These are phyloP conservation scores for Erebia aethiops DNA, from an alignment of 2,888 invertebrate genomes.

Conservation along the genomic window DNA sequence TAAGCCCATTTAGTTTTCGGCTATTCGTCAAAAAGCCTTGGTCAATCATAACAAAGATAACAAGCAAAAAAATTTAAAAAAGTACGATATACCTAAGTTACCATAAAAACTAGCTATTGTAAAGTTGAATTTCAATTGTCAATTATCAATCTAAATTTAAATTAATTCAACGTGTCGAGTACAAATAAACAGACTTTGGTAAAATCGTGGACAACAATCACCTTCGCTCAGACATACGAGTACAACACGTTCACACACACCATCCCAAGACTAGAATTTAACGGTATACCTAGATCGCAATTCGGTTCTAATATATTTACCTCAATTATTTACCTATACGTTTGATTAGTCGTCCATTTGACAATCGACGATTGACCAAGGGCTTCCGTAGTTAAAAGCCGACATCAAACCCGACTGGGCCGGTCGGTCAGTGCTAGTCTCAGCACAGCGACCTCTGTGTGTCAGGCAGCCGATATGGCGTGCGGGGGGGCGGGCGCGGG, in stretches of 20 bases:
- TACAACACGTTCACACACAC: constrained; percentile 28
- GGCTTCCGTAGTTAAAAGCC: constrained; percentile 65
- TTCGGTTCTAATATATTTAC: constrained; percentile 37
- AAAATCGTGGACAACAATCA: neutral
- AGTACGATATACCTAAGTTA: no score
- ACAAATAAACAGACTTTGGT: neutral
- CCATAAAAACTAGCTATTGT: no score
- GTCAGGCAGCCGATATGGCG: constrained; percentile 83
- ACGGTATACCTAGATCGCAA: constrained; percentile 22
- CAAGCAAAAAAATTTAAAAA: constrained; percentile 24
- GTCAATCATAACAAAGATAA: constrained; percentile 32
- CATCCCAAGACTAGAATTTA: constrained; percentile 24
- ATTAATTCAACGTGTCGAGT: neutral
- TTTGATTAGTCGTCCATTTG: constrained; percentile 43
- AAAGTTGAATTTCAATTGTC: no score
- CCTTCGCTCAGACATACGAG: constrained; percentile 23
- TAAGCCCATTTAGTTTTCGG: constrained; percentile 22
- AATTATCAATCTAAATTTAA: neutral
- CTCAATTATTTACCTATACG: constrained; percentile 28
- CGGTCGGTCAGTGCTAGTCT: constrained; percentile 84
- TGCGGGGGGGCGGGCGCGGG: constrained; percentile 73
- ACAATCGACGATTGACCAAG: constrained; percentile 66
- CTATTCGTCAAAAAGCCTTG: constrained; percentile 28
- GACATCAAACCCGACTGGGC: constrained; percentile 78
- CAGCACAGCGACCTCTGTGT: constrained; percentile 84